phyloP scores from a whole-genome alignment of 2,113 vertebrate genomes.

The Capricornis sumatraensis region DNA sequence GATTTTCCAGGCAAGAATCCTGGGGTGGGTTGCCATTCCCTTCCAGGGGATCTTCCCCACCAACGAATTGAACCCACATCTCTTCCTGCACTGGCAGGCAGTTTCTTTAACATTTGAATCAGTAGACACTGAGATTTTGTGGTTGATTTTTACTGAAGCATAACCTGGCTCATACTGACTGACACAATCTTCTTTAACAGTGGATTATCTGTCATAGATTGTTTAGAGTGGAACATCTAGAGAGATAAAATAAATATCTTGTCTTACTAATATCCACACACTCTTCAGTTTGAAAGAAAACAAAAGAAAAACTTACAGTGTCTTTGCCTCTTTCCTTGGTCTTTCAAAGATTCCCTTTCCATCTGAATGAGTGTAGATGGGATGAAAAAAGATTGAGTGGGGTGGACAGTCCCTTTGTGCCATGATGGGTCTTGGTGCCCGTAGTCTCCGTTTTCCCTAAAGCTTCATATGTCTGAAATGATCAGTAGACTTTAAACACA shows the following conservation, averaged over 20 bases:
- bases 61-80: rapidly evolving
- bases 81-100: not conserved
- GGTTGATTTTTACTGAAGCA: not conserved
- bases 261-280: not conserved
- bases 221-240: not conserved
- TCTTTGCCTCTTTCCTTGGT: not conserved
- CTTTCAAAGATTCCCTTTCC: not conserved
- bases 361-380: not conserved
- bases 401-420: not conserved
- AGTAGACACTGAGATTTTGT: not conserved
- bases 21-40: not conserved
- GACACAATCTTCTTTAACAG: not conserved
- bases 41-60: not conserved
- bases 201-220: not conserved
- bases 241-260: not conserved
- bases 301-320: not conserved
- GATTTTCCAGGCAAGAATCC: not conserved
- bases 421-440: not conserved
- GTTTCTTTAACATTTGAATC: not conserved
- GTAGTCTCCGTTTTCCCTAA: not conserved
- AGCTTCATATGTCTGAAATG: not conserved
- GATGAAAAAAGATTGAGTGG: not conserved
- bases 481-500: not conserved
- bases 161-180: not conserved
- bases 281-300: not conserved